Evolutionary conservation across 64 coral and sea anemone species (phyloP).

Genomic region (Montipora efflorescens): DNA sequence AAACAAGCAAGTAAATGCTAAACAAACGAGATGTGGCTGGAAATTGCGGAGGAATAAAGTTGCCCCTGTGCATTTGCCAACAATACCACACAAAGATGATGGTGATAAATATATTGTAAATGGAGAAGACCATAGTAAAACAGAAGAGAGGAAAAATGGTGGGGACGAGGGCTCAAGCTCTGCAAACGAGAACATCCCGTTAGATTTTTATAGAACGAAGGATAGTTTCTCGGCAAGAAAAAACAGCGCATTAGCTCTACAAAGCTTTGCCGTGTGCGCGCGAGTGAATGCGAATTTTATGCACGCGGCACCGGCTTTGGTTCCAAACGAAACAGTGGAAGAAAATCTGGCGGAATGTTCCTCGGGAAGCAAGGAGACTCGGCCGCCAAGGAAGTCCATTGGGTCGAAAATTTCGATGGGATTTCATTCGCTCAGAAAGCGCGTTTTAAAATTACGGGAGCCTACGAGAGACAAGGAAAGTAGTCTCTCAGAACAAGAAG

Average conservation of each 20-base stretch:
- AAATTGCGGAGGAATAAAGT: slow-evolving; percentile 31
- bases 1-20: background rate
- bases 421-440: background rate
- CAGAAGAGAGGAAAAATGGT: background rate
- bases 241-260: slow-evolving; percentile 3
- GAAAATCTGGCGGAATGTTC: background rate
- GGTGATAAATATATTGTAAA: background rate
- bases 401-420: background rate
- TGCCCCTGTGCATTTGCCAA: background rate
- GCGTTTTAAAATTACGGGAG: background rate
- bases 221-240: slow-evolving; percentile 1
- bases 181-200: background rate
- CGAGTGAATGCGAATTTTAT: slow-evolving; percentile 42
- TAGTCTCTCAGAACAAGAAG: background rate
- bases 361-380: background rate
- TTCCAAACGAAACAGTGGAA: background rate
- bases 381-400: background rate
- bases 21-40: background rate
- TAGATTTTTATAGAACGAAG: background rate
- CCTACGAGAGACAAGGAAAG: background rate
- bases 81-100: background rate
- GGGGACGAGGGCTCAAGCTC: background rate
- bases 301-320: background rate
- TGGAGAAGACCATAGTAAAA: background rate
- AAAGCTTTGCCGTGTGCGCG: slow-evolving; percentile 26